Base-by-base conservation (phyloP, 92 coral and sea anemone species). In the Nematostella vectensis region DNA sequence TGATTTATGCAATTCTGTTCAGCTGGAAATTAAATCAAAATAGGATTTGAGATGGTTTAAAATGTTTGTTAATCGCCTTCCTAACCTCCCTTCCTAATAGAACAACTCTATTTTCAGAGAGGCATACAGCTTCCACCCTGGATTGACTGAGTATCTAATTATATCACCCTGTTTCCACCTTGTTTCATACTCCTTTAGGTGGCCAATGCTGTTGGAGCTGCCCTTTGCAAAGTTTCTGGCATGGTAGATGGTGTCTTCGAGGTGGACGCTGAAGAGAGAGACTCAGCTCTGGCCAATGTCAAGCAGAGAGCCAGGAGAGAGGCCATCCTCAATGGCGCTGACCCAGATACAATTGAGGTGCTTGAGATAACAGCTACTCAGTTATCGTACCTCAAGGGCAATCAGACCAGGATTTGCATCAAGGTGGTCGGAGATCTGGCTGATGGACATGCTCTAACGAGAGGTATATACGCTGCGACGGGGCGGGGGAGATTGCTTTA, bases 201-300 rank as follows among this genome's bases (percentile, higher is more conserved):
- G 29, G 95, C 95, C 27, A 89, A 89, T 68, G 95, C 97, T 16
- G 91, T 85, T 36, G 97, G 95, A 45, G 89, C 97, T 20, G 97
- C 95, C 26, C 74, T 89, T 11, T 77, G 97, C 50, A 80, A 89
- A 68, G 87, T 89, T 42, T 80, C 89, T 62, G 97, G 89, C n/a
- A 71, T 62, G 0, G 84, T 81, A 24, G 95, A 89, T 49, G 63
- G 57, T 28, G 87, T 89, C 12, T 60, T 70, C 54, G 83, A 87
- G 27, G 75, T 79, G 3, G 58, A 69, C 27, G 94, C 75, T 23
- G 50, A 52, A 29, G 31, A 50, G n/a, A 55, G 69, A 20, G 86
- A 79, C n/a, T 72, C 62, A 47, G 54, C 15, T 3, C 43, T 33
- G n/a, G 71, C 61, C 11, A 31, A 52, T 43, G 51, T 4, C 18